These are phyloP conservation scores for Prunella fulvescens DNA, from an alignment of 2,113 vertebrate species.

Conservation along the genomic window DNA sequence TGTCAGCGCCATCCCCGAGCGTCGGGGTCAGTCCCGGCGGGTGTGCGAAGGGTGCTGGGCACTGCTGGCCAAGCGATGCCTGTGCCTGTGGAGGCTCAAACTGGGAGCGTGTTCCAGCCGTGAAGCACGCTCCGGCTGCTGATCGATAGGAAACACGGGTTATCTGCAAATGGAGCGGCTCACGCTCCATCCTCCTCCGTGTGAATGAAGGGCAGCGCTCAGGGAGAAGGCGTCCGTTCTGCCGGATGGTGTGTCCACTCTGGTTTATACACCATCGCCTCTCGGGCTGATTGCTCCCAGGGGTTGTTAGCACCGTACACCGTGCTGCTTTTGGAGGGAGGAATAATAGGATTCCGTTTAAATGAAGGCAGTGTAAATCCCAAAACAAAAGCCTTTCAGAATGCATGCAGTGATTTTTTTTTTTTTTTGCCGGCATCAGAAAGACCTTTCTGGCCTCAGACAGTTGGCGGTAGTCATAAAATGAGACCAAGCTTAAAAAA, in stretches of 20 bases:
- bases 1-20: too few species aligned
- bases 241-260: not conserved
- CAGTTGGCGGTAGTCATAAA: not conserved
- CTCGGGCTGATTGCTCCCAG: not conserved
- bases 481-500: not conserved
- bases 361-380: not conserved
- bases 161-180: not conserved
- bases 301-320: not conserved
- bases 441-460: not conserved
- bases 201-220: not conserved
- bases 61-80: not conserved
- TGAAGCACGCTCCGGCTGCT: not conserved
- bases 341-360: not conserved
- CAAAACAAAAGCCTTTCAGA: not conserved
- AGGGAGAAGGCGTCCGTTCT: not conserved
- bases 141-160: fast-evolving
- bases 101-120: not conserved
- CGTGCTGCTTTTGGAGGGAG: not conserved
- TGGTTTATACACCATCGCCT: fast-evolving
- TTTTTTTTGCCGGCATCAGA: not conserved
- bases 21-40: not conserved
- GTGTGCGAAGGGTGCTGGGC: not conserved
- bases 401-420: not conserved
- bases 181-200: not conserved
- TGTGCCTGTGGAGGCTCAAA: not conserved